Conservation (phyloP, 2,113 vertebrate genomes). For the Astatoreochromis straeleni region DNA sequence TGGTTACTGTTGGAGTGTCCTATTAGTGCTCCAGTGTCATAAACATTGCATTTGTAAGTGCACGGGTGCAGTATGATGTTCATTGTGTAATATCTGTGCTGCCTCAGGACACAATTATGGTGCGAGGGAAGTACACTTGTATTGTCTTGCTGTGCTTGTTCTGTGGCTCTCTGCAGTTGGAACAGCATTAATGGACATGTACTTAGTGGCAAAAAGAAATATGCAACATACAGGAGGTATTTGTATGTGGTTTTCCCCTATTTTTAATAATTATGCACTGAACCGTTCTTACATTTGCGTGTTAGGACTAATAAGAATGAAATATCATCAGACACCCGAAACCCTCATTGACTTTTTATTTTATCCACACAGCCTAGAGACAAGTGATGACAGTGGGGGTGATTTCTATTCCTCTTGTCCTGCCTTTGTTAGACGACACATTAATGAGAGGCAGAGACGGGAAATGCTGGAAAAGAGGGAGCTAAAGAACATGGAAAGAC, state of each 20-base stretch:
- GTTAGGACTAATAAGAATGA: background rate
- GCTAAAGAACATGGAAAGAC: background rate
- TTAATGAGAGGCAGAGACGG: background rate
- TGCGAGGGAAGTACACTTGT: background rate
- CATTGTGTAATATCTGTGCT: constrained; percentile 32
- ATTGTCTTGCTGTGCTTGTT: constrained; percentile 10
- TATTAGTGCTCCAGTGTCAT: background rate
- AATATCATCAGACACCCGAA: background rate
- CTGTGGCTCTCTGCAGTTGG: background rate
- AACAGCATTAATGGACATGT: background rate
- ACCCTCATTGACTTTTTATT: background rate
- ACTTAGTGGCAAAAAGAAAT: background rate
- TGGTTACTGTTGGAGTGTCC: background rate
- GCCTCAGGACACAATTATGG: constrained; percentile 23
- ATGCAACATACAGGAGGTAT: background rate
- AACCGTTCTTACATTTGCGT: background rate
- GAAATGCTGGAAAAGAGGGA: background rate
- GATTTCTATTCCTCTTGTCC: background rate
- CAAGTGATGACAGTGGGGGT: background rate
- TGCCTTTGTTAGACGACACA: background rate
- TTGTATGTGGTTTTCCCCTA: background rate
- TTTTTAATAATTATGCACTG: background rate
- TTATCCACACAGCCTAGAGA: background rate
- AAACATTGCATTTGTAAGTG: constrained; percentile 4
- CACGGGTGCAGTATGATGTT: background rate